Base-by-base conservation (phyloP, 2,113 vertebrate genomes). In the Lepisosteus osseus region DNA sequence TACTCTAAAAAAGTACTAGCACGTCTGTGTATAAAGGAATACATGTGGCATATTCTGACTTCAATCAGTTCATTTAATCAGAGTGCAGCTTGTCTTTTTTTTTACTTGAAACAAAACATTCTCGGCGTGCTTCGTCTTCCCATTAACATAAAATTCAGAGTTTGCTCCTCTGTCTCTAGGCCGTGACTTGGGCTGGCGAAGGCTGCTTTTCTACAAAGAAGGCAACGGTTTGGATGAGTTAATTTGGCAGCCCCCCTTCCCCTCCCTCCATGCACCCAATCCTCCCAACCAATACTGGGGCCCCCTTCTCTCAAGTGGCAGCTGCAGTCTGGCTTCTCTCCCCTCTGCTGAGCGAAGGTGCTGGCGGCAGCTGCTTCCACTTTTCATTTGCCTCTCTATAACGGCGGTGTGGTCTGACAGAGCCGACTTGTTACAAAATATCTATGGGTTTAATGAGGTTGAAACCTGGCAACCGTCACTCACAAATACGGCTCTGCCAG, bases 401-500 rank as follows among this genome's bases (percentile, higher is more conserved):
- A 6, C 45, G 76, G 83, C 74, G 76, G 76, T 74, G 78, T 80
- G 77, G 69, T 77, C 71, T 78, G 77, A 75, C 85, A 84, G 71
- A 85, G 79, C 54, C 71, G 74, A 65, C 78, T 81, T 79, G 78
- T 79, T 79, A 77, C 65, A 73, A 77, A 86, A 70, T 77, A 73
- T 68, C 75, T 74, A 0, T 77, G 82, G 42, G 77, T 84, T 85
- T 85, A 87, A 85, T 82, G 84, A 86, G 84, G 80, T 80, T 77
- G 79, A 86, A 81, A 84, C 69, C 78, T 87, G 77, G 83, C 84
- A 82, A 42, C 72, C 68, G 0, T 43, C 74, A 64, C 74, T 59
- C 43, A 45, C 41, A 70, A 72, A 73, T 71, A 78, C 69, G 77
- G 62, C 61, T 7, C 41, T 80, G 79, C 77, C 71, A 75, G 73